Evolutionary conservation across 2,888 invertebrate species (phyloP).

Genomic region (Didymodactylos carnosus): DNA sequence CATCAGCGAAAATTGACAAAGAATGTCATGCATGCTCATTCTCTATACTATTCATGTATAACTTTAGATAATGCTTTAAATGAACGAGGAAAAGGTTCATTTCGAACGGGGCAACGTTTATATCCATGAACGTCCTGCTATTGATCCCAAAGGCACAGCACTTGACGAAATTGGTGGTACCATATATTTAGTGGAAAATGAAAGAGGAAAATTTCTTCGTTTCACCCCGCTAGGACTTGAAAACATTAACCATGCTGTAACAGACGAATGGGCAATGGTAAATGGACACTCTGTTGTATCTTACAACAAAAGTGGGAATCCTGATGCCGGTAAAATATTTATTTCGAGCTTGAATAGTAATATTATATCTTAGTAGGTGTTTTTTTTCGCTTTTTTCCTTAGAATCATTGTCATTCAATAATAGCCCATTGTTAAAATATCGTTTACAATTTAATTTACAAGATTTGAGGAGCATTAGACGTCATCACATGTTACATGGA

Average conservation of each 20-base stretch:
- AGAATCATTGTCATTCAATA: too few species aligned
- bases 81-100: not conserved
- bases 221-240: not conserved
- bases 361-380: too few species aligned
- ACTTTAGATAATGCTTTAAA: too few species aligned
- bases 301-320: not conserved
- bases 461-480: not conserved
- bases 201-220: not conserved
- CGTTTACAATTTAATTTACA: constrained; percentile 2
- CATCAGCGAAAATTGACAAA: too few species aligned
- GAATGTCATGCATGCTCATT: too few species aligned
- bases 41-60: too few species aligned
- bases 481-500: not conserved
- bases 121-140: not conserved
- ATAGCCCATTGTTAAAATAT: constrained; percentile 1
- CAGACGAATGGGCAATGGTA: not conserved
- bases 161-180: not conserved
- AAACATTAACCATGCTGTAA: not conserved
- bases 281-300: not conserved
- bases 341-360: too few species aligned
- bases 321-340: too few species aligned
- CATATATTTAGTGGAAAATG: not conserved
- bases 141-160: not conserved
- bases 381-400: too few species aligned
- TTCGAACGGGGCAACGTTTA: not conserved